These are phyloP conservation scores for Lampris megalopsis DNA, from an alignment of 2,113 vertebrate species.

Conservation along the genomic window DNA sequence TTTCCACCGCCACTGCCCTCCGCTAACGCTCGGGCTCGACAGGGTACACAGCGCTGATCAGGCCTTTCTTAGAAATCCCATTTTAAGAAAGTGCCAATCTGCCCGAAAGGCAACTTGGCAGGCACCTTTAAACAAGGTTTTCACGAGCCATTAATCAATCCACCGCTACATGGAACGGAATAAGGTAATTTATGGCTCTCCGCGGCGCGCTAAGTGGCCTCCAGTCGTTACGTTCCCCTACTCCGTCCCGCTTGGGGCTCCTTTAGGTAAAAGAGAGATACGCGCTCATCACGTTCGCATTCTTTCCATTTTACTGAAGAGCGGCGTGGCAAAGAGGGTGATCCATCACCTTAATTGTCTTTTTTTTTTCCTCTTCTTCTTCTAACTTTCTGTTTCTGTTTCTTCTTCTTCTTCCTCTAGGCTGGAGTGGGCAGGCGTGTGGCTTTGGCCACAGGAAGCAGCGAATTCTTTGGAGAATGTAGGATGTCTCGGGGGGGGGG, in stretches of 20 bases:
- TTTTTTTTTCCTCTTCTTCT: conserved; percentile 49
- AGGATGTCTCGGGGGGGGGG: conserved; percentile 61
- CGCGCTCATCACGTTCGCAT: conserved; percentile 62
- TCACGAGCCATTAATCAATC: conserved; percentile 66
- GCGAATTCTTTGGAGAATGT: conserved; percentile 75
- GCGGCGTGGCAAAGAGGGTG: conserved; percentile 43
- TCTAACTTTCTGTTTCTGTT: conserved; percentile 72
- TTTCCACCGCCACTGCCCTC: conserved; percentile 50
- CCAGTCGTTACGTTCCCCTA: conserved; percentile 32
- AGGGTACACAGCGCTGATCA: conserved; percentile 66
- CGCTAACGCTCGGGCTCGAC: conserved; percentile 45
- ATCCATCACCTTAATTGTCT: conserved; percentile 65
- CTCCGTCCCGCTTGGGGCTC: conserved; percentile 19
- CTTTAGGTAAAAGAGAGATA: conserved; percentile 46
- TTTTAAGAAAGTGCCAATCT: conserved; percentile 55
- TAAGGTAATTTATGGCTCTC: conserved; percentile 47
- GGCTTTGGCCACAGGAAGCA: conserved; percentile 78
- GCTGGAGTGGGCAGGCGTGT: conserved; percentile 66
- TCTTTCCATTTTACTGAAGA: conserved; percentile 74
- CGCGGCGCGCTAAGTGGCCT: conserved; percentile 30
- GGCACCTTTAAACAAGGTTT: conserved; percentile 57
- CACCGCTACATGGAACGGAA: conserved; percentile 53
- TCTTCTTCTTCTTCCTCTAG: conserved; percentile 68
- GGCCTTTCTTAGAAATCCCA: conserved; percentile 53
- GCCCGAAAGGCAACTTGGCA: conserved; percentile 64